Base-by-base conservation (phyloP, 2,113 vertebrate genomes). In the Trichechus manatus region DNA sequence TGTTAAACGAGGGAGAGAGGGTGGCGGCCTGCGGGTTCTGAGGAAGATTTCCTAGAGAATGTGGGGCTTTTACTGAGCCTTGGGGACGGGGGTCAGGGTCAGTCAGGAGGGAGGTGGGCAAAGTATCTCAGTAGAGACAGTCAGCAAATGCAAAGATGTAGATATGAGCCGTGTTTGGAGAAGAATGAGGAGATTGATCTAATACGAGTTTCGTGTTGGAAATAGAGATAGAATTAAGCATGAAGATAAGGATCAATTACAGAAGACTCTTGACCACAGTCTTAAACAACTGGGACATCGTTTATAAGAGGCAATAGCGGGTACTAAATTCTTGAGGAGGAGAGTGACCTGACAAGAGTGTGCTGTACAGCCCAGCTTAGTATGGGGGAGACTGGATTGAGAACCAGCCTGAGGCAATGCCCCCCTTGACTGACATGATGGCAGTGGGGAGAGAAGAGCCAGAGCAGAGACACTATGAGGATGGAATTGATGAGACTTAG, bases 201-300 rank as follows among this genome's bases (percentile, higher is more conserved):
- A 31, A 72, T 64, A 29, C 59, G 33, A 61, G 72, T 59, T 89
- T 86, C 79, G 1, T 23, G 17, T 39, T 77, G 53, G 66, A 87
- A 92, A 68, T 0, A 44, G 36, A 77, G 79, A 89, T 70, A 88
- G 89, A 91, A 87, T 80, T 80, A 95, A 87, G 70, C 14, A 4
- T 14, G 27, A 89, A 36, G 39, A 56, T 33, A 79, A 87, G 56
- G 53, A 50, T 44, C 53, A 56, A 29, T 22, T 42, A 89, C 23
- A 68, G n/a, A 82, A 87, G 91, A 74, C 31, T 29, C 61, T 82
- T 92, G 82, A 87, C n/a, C 27, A 81, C 0, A 5, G 7, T 61
- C n/a, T 89, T 8, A 89, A 75, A 33, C 2, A 20, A 80, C 78
- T 17, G 9, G 13, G 36, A 4, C 15, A 20, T 89, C 33, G 3